phyloP scores from a whole-genome alignment of 2,888 invertebrate species.

The Hecatera dysodea region DNA sequence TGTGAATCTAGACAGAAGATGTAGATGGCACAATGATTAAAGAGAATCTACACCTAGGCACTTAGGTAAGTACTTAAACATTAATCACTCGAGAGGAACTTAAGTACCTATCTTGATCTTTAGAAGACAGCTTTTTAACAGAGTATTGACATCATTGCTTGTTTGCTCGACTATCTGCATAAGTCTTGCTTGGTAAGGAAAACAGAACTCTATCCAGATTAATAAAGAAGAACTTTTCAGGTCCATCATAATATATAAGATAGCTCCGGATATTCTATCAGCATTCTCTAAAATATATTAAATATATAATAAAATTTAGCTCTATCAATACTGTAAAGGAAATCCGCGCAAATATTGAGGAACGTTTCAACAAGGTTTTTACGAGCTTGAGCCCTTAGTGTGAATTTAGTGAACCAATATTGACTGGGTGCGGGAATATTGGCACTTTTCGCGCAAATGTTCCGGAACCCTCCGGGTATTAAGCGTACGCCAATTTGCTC shows the following conservation, averaged over 20 bases:
- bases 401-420: slow-evolving; percentile 79
- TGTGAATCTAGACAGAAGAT: not conserved
- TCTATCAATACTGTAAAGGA: slow-evolving; percentile 40
- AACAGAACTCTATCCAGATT: not conserved
- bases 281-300: slow-evolving; percentile 17
- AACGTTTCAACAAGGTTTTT: slow-evolving; percentile 52
- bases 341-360: slow-evolving; percentile 47
- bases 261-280: not conserved
- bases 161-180: not conserved
- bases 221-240: not conserved
- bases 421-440: slow-evolving; percentile 72
- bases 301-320: slow-evolving; percentile 36
- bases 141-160: not conserved
- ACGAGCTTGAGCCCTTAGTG: slow-evolving; percentile 56
- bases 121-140: slow-evolving; percentile 1
- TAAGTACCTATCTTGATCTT: not conserved
- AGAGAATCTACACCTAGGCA: not conserved
- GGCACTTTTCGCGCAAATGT: slow-evolving; percentile 71
- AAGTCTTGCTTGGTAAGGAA: not conserved
- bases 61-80: no score
- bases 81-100: not conserved
- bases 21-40: not conserved
- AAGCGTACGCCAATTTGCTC: slow-evolving; percentile 69
- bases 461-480: slow-evolving; percentile 73
- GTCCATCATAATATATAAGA: slow-evolving; percentile 4